Evolutionary conservation across 2,888 invertebrate genomes (phyloP).

Genomic region (Coelogynopora nodosa): DNA sequence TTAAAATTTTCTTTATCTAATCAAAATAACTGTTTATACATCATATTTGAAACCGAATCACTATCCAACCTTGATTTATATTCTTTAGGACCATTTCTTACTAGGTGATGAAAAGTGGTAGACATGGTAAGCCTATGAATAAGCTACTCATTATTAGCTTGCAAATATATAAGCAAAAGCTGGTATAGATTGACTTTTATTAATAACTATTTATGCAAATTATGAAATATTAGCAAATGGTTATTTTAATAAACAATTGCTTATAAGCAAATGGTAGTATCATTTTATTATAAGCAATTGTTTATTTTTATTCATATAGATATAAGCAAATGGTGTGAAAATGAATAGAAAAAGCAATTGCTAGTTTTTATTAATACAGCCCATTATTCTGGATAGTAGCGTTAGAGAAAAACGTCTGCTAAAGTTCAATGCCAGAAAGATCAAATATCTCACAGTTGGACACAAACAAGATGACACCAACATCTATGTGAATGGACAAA

Average conservation of each 20-base stretch:
- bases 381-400: no score
- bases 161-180: not conserved
- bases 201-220: not conserved
- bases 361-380: no score
- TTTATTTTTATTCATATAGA: no score
- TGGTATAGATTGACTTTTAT: not conserved
- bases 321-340: no score
- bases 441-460: no score
- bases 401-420: no score
- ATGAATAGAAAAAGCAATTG: no score
- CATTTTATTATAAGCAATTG: no score
- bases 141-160: not conserved
- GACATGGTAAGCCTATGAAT: not conserved
- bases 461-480: no score
- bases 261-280: no score
- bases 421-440: no score
- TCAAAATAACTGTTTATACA: not conserved
- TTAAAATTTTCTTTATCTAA: not conserved
- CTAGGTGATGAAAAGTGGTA: not conserved
- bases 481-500: no score
- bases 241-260: slow-evolving; percentile 19
- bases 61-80: not conserved
- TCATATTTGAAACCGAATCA: not conserved
- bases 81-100: not conserved
- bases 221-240: not conserved